Base-by-base conservation (phyloP, 2,113 vertebrate genomes). In the Garra rufa region DNA sequence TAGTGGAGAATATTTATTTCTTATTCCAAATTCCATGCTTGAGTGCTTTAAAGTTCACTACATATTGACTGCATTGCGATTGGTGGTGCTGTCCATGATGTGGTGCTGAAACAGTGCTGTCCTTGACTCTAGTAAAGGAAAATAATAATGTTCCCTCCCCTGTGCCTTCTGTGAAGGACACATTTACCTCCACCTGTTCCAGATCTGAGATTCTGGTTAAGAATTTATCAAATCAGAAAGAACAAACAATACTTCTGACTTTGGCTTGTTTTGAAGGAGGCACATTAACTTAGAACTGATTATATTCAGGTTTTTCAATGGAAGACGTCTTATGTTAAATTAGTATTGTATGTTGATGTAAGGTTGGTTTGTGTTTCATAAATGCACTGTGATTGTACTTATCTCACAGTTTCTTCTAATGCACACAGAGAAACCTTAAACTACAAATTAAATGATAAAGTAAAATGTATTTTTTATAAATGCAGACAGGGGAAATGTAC, bases 81-180 rank as follows among this genome's bases (percentile, higher is more conserved):
- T 19, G 7, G 30, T 52, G 43, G 30, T 30, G 82, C 82, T 83
- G 82, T 76, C 82, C 82, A 19, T 24, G 28, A 3, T 41, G 59
- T 41, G 82, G 73, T 83, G 59, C 82, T 83, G 73, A 83, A 83
- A 83, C 38, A 26, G 59, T 34, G 55, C 57, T 75, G 46, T 5
- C 34, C 24, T 46, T 76, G 48, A 76, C 50, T 55, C 30, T 13
- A 55, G 50, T 48, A 1, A 38, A 38, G 74, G 30, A 76, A 76
- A 76, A 76, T 57, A 76, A 76, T 55, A 55, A 76, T n/a, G 74
- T 55, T 57, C 28, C 4, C 30, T 38, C 50, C 74, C 48, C 50
- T n/a, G 74, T 55, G 48, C 50, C 6, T 76, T 57, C 30, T 38
- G 28, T 76, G 48, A 55, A 76, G 74, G 74, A 57, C 74, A 76